phyloP scores from a whole-genome alignment of 2,888 invertebrate species.

The Choristoneura rosaceana region DNA sequence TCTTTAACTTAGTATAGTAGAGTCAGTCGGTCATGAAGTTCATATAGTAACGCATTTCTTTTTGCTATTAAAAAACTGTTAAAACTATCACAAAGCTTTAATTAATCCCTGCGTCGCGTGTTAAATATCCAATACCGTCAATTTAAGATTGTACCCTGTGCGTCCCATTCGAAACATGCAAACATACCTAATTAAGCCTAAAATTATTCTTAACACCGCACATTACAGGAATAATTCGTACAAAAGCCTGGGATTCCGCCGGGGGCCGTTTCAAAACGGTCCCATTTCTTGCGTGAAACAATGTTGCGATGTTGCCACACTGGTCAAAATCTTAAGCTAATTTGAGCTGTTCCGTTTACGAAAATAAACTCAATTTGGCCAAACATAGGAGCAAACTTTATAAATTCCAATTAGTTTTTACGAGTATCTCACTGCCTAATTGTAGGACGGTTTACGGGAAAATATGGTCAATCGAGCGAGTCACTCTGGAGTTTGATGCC shows the following conservation, averaged over 20 bases:
- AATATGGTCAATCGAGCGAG: background rate
- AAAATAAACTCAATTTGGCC: background rate
- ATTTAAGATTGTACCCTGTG: conserved; percentile 45
- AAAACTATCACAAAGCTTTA: too few relatives aligned
- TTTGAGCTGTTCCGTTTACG: background rate
- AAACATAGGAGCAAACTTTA: background rate
- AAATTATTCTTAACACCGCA: conserved; percentile 54
- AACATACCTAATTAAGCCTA: conserved; percentile 49
- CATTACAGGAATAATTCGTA: conserved; percentile 49
- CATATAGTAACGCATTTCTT: too few relatives aligned
- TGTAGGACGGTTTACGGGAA: background rate
- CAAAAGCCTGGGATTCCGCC: conserved; percentile 69
- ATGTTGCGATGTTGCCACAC: conserved; percentile 8
- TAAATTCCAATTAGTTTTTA: background rate
- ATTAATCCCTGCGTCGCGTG: conserved; percentile 33
- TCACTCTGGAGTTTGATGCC: too few relatives aligned
- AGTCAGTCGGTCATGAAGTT: too few relatives aligned
- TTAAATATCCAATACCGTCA: conserved; percentile 46
- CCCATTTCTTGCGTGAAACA: conserved; percentile 44
- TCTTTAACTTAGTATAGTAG: too few relatives aligned
- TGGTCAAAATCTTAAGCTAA: background rate
- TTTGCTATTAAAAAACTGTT: too few relatives aligned
- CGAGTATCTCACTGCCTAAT: background rate
- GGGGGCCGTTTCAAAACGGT: conserved; percentile 57
- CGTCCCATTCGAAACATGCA: conserved; percentile 48